Conservation (phyloP, 1,140 invertebrate species). For the Pseudachorutes palmiensis region DNA sequence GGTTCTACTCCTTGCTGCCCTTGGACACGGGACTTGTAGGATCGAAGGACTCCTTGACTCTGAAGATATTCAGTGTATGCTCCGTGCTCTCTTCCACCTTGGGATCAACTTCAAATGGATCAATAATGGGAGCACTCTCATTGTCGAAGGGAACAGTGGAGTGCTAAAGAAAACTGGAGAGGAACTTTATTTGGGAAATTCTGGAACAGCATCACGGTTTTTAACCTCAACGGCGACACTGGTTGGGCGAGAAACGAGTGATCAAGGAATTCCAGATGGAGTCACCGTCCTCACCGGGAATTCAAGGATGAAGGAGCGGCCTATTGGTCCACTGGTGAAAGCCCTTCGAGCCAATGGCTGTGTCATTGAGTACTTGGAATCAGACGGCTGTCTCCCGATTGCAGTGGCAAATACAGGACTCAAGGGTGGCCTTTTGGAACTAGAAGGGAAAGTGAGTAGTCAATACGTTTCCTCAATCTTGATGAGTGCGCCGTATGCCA, state of each 20-base stretch:
- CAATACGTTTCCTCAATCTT: constrained; percentile 15
- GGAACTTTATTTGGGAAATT: constrained; percentile 2
- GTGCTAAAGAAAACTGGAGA: not conserved
- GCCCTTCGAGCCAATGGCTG: not conserved
- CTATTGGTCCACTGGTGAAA: constrained; percentile 5
- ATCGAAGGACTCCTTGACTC: constrained; percentile 1
- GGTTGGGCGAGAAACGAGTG: not conserved
- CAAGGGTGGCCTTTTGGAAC: not conserved
- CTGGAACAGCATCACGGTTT: constrained; percentile 8
- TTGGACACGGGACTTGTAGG: constrained; percentile 2
- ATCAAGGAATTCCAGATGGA: not conserved
- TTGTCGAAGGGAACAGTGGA: constrained; percentile 1
- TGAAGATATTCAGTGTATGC: constrained; percentile 3
- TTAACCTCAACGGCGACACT: not conserved
- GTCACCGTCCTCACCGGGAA: constrained; percentile 5
- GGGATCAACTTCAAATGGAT: not conserved
- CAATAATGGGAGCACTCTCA: not conserved
- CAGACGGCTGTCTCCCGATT: not conserved
- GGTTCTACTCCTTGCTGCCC: constrained; percentile 8
- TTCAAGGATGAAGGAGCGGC: not conserved
- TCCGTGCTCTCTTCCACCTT: not conserved
- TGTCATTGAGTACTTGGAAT: not conserved
- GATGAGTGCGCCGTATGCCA: not conserved
- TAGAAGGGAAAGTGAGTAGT: not conserved
- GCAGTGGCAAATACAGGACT: not conserved